phyloP scores from a whole-genome alignment of 2,888 invertebrate species.

The Cremastobaeus sp. region DNA sequence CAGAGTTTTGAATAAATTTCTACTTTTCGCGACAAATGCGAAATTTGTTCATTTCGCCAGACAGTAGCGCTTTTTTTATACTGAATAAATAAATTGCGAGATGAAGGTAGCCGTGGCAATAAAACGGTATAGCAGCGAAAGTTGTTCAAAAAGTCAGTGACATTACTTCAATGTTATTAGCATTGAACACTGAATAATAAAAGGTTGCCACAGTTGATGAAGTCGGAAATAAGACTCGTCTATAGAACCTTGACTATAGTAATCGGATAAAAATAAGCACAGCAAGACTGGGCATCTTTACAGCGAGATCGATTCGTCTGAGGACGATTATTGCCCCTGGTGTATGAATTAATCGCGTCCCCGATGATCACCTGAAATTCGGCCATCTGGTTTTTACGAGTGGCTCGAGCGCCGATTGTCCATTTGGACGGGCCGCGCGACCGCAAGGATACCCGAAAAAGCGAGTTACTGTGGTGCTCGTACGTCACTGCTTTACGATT shows the following conservation, averaged over 20 bases:
- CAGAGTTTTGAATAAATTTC: no score
- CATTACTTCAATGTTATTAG: constrained; percentile 19
- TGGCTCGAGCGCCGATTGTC: constrained; percentile 25
- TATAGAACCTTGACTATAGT: constrained; percentile 24
- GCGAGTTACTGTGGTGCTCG: constrained; percentile 20
- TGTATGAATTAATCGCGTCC: constrained; percentile 13
- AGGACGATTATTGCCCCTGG: background rate
- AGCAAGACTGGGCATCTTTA: constrained; percentile 2
- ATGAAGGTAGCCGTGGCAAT: no score
- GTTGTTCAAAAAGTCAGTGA: constrained; percentile 14
- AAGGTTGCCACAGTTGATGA: constrained; percentile 12
- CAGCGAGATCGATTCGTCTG: constrained; percentile 20
- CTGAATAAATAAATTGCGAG: background rate
- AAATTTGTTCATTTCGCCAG: no score
- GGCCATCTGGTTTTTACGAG: constrained; percentile 26
- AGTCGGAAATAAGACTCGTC: constrained; percentile 6
- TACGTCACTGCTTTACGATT: constrained; percentile 45
- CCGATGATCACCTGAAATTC: constrained; percentile 9
- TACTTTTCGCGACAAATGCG: no score
- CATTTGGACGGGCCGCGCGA: constrained; percentile 20
- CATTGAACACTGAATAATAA: constrained; percentile 21
- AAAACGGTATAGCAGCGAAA: constrained; percentile 2
- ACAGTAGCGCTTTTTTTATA: no score
- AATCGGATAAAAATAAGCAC: constrained; percentile 19
- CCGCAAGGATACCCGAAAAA: constrained; percentile 50